Base-by-base conservation (phyloP, 2,113 vertebrate genomes). In the Daubentonia madagascariensis region DNA sequence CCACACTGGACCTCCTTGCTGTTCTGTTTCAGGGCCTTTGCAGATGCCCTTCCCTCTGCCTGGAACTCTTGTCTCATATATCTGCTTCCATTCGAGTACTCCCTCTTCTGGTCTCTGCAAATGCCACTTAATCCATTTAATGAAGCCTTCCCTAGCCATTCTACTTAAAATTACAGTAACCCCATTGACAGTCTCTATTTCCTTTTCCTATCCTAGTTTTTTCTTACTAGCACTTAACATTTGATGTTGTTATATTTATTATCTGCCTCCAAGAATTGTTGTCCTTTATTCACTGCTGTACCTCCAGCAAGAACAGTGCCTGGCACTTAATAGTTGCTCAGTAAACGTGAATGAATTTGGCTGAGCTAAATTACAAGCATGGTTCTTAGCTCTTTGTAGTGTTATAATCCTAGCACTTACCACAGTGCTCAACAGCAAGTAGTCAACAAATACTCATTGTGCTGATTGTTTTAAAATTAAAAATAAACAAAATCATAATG, bases 401-500 rank as follows among this genome's bases (percentile, higher is more conserved):
- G 28, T 61, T 72, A 11, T 14, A 37, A 35, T 43, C 72, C 11
- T 81, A 40, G 73, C 48, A 59, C 37, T 68, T 40, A 80, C 68
- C 37, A 86, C 30, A 65, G 20, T 85, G 50, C 72, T 73, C 8
- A 68, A 48, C 23, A 52, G 25, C 61, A 81, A 40, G 12, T 67
- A 40, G 57, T 50, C n/a, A 59, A 1, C 67, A 94, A 80, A 25
- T 79, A 40, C 23, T 94, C 48, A 25, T 65, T 90, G 14, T 65
- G n/a, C 35, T 80, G 35, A 78, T 59, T 92, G 28, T 72, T 70
- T 89, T 59, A n/a, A 97, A 97, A 89, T 86, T 57, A 40, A 97
- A 97, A 54, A 52, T 57, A 91, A 90, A 92, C 22, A 78, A 25
- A 87, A 22, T 45, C 20, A 37, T 13, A 70, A 18, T 85, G 30